These are phyloP conservation scores for Nanorana parkeri DNA, from an alignment of 2,113 vertebrate genomes.

Conservation along the genomic window DNA sequence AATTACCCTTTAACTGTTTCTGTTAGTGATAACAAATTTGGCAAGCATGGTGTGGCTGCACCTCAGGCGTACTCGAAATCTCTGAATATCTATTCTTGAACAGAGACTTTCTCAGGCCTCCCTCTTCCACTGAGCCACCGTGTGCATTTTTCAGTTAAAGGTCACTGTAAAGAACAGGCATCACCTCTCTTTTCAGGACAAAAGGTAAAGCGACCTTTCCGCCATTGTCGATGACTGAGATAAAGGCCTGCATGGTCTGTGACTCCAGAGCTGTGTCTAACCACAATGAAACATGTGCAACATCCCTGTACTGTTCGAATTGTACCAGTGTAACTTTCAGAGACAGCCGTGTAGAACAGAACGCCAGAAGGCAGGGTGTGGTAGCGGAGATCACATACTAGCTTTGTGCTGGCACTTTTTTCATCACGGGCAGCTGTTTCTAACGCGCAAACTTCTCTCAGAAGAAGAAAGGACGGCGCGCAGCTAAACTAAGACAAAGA, in stretches of 20 bases:
- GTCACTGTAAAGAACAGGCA: slow-evolving; percentile 7
- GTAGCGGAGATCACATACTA: slow-evolving; percentile 30
- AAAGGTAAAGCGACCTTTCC: slow-evolving; percentile 13
- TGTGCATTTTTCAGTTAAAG: not conserved
- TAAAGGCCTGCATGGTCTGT: slow-evolving; percentile 11
- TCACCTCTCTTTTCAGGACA: slow-evolving; percentile 1
- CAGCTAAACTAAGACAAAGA: slow-evolving; percentile 69
- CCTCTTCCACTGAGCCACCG: not conserved
- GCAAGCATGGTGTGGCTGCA: too few species aligned
- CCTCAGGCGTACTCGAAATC: too few species aligned
- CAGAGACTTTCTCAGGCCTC: not conserved
- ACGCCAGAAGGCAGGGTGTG: slow-evolving; percentile 57
- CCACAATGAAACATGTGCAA: not conserved
- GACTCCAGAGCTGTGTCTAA: not conserved
- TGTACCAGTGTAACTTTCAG: slow-evolving; percentile 39
- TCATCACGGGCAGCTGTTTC: slow-evolving; percentile 51
- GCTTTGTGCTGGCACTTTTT: slow-evolving; percentile 51
- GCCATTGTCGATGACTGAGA: not conserved
- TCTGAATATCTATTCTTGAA: not conserved
- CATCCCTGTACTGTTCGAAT: slow-evolving; percentile 8
- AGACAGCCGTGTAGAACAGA: slow-evolving; percentile 47
- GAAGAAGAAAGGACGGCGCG: slow-evolving; percentile 67
- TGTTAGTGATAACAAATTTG: too few species aligned
- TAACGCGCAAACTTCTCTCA: slow-evolving; percentile 58
- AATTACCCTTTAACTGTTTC: too few species aligned